Evolutionary conservation across 2,888 invertebrate genomes (phyloP), one percentile per base, ranked within the genome.

Genomic region (Molanna angustata): DNA sequence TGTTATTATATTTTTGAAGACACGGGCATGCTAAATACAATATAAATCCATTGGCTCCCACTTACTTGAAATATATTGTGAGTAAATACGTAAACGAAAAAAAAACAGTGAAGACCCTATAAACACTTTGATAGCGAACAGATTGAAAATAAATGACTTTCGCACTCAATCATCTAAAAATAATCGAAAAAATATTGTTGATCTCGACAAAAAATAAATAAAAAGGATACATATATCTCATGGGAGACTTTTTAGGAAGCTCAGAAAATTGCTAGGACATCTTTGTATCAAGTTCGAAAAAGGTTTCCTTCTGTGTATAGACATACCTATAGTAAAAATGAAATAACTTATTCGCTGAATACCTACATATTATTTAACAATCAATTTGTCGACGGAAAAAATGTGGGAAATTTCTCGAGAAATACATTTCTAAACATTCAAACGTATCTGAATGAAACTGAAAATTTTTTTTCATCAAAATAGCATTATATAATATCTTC

Each of bases 141-240:
- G 48, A 51, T 47, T 51, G 51, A 51, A 51, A 51, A 51, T 48
- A 51, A 51, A 55, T 55, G 50, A 47, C 47, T 47, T 51, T 55
- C 22, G 43, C 51, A 41, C 41, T 32, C 45, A 27, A 42, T 37
- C 48, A 41, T 42, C 37, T 19, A 40, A 41, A 55, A 55, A 51
- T 55, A 55, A 55, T 54, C 48, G 55, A 55, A 55, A 55, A 55
- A 55, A 55, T 51, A 55, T 55, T 51, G 47, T 52, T 44, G 51
- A 51, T 51, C 48, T 51, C 48, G 21, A 37, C 37, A 42, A 40
- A 40, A 45, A 31, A 31, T 17, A 35, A 35, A 13, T 11, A 27
- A 48, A 46, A 44, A 44, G 19, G 9, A 16, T 27, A 14, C 37
- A 19, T 49, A 42, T 54, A 51, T 51, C 51, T 52, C 51, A 27